These are phyloP conservation scores for Centruroides vittatus DNA, from an alignment of 1,140 invertebrate species.

Conservation along the genomic window DNA sequence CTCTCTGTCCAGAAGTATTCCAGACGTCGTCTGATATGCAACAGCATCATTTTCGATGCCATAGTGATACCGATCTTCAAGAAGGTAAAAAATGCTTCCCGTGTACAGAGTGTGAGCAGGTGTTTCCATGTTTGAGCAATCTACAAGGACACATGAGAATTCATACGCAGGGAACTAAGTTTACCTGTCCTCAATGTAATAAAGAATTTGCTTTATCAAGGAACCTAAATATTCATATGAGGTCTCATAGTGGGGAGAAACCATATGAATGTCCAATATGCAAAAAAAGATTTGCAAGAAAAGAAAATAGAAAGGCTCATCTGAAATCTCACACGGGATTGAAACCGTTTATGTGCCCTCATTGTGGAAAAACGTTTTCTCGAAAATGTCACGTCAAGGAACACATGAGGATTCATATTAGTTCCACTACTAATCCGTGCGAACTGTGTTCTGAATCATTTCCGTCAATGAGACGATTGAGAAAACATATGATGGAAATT, in stretches of 20 bases:
- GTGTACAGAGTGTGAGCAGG: constrained; percentile 25
- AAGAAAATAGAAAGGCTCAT: constrained; percentile 21
- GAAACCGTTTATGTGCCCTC: constrained; percentile 15
- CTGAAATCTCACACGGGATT: constrained; percentile 19
- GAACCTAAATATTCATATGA: constrained; percentile 16
- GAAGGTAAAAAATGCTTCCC: constrained; percentile 14
- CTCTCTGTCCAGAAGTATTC: constrained; percentile 21
- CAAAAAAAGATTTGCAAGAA: constrained; percentile 25
- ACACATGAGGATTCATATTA: constrained; percentile 23
- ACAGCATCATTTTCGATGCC: constrained; percentile 25
- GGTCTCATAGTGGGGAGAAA: constrained; percentile 17
- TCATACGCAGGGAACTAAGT: constrained; percentile 23
- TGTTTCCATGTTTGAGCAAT: constrained; percentile 26
- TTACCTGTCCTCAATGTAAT: constrained; percentile 16
- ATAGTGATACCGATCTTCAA: constrained; percentile 16
- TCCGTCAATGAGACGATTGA: constrained; percentile 10
- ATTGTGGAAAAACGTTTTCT: constrained; percentile 22
- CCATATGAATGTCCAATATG: constrained; percentile 27
- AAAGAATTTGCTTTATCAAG: constrained; percentile 17
- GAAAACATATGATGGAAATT: constrained; percentile 6
- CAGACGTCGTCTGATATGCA: constrained; percentile 19
- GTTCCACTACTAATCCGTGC: constrained; percentile 7
- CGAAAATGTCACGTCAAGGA: constrained; percentile 25
- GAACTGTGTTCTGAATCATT: constrained; percentile 11
- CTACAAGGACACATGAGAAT: constrained; percentile 28